These are phyloP conservation scores for Mormyrus lacerda DNA, from an alignment of 2,113 vertebrate species.

Conservation along the genomic window DNA sequence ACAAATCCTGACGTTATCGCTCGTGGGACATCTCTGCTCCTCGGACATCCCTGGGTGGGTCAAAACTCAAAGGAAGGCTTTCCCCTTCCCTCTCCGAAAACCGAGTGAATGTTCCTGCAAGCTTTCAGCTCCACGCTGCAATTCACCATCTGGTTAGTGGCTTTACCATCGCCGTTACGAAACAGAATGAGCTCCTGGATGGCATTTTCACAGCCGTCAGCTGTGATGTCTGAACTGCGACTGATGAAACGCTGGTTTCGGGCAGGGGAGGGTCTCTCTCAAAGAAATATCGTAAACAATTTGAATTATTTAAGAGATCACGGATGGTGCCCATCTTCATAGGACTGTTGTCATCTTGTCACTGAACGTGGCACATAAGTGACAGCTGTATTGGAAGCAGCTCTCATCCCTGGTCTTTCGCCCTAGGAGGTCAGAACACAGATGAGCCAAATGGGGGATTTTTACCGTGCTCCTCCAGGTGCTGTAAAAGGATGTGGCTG, in stretches of 20 bases:
- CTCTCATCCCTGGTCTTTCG: background rate
- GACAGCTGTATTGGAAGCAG: background rate
- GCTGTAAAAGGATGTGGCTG: slow-evolving; percentile 72
- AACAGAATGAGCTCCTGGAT: background rate
- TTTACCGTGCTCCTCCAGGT: slow-evolving; percentile 88
- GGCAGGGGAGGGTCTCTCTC: background rate
- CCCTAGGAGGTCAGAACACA: background rate
- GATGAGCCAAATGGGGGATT: background rate
- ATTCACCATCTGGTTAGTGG: background rate
- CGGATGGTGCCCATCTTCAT: background rate
- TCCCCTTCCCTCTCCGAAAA: background rate
- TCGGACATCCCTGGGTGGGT: background rate
- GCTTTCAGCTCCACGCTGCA: background rate
- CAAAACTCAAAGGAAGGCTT: background rate
- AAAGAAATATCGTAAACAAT: background rate
- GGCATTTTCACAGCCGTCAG: background rate
- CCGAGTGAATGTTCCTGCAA: background rate
- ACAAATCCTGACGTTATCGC: background rate
- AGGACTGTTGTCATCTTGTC: background rate
- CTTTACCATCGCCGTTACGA: background rate
- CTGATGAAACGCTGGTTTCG: background rate
- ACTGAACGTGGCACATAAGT: background rate
- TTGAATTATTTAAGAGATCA: background rate
- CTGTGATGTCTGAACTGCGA: background rate
- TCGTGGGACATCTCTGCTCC: background rate